Percentiles rank a stretch among this genome's conserved stretches.
These are phyloP conservation scores for Aldabrachelys gigantea DNA, from an alignment of 2,113 vertebrate species.

Conservation along the genomic window DNA sequence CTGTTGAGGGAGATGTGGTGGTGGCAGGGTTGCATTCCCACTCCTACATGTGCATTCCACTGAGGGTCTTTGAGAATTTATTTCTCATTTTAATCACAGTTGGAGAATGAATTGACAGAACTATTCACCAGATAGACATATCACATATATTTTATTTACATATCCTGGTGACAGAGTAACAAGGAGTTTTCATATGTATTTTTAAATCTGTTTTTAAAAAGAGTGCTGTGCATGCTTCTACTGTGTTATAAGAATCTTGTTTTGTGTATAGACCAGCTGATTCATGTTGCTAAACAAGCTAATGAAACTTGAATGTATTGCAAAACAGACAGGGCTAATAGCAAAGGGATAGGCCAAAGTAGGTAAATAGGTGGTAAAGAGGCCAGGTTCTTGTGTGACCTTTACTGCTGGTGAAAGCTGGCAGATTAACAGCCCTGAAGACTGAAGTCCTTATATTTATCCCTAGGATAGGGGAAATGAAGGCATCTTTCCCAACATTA, in stretches of 20 bases:
- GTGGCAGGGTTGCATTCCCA: constrained; percentile 56
- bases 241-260: not conserved
- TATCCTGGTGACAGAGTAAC: constrained; percentile 78
- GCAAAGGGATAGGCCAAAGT: not conserved
- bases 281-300: rapidly evolving
- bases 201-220: constrained; percentile 65
- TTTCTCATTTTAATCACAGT: constrained; percentile 83
- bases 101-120: constrained; percentile 79
- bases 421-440: not conserved
- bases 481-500: too few species aligned
- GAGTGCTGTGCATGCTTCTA: not conserved
- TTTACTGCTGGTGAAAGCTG: not conserved
- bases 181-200: constrained; percentile 72
- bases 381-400: not conserved
- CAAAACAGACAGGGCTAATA: rapidly evolving
- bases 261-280: not conserved
- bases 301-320: not conserved
- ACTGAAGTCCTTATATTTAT: not conserved
- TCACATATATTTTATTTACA: constrained; percentile 81
- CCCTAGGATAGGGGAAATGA: not conserved
- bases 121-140: constrained; percentile 65
- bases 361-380: not conserved
- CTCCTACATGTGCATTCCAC: constrained; percentile 63
- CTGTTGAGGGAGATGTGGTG: constrained; percentile 70
- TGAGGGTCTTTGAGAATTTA: constrained; percentile 80